Percentiles rank a stretch among this genome's conserved stretches.
Evolutionary conservation across 1,140 invertebrate species (phyloP).

Genomic region (Sarcophaga peregrina): DNA sequence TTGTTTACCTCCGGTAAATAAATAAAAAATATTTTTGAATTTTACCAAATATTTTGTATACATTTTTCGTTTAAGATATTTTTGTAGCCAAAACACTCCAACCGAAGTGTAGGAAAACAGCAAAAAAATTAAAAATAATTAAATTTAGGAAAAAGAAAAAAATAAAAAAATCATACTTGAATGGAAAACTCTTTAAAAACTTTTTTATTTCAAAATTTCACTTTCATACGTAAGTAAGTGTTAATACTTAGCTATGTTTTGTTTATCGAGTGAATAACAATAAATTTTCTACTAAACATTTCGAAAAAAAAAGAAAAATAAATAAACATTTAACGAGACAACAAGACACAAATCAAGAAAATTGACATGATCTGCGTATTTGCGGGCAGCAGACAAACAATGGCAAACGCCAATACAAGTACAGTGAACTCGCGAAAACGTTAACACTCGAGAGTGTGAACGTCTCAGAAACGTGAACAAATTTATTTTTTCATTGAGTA

Average conservation of each 20-base stretch:
- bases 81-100: background rate
- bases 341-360: background rate
- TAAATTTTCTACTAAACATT: slow-evolving; percentile 6
- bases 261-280: slow-evolving; percentile 15
- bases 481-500: too few relatives aligned
- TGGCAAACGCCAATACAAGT: too few relatives aligned
- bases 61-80: background rate
- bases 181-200: background rate
- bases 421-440: too few relatives aligned
- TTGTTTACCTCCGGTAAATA: too few relatives aligned
- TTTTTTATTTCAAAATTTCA: background rate
- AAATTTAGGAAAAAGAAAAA: background rate
- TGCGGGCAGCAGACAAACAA: background rate
- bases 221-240: background rate
- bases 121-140: background rate
- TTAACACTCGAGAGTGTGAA: too few relatives aligned
- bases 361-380: background rate
- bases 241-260: background rate
- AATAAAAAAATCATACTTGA: background rate
- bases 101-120: background rate
- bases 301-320: background rate
- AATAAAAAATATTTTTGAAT: too few relatives aligned
- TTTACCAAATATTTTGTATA: background rate
- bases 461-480: too few relatives aligned
- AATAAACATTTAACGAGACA: background rate